Evolutionary conservation across 1,140 invertebrate species (phyloP).

Genomic region (Hyphantria cunea): DNA sequence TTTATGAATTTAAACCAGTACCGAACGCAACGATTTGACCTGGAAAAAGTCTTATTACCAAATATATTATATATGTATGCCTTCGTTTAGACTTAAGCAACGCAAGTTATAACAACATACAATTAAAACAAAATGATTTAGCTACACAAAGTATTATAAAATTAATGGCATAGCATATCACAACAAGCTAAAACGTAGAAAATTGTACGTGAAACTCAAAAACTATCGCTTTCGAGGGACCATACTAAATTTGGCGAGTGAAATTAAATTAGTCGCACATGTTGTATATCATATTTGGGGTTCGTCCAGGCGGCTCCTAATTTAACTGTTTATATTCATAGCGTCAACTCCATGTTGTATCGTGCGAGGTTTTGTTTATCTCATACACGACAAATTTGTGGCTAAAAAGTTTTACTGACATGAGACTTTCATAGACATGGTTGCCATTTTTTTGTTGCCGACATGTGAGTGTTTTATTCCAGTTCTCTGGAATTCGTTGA

Average conservation of each 20-base stretch:
- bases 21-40: too few relatives aligned
- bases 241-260: conserved; percentile 43
- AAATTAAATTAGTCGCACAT: conserved; percentile 66
- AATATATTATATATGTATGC: too few relatives aligned
- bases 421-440: conserved; percentile 13
- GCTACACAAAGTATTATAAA: neutral
- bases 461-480: conserved; percentile 7
- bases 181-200: neutral
- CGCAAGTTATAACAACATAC: too few relatives aligned
- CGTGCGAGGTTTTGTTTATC: conserved; percentile 61
- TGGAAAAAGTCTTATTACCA: too few relatives aligned
- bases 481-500: too few relatives aligned
- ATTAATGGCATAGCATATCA: neutral
- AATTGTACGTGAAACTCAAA: conserved; percentile 17
- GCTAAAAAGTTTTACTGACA: conserved; percentile 35
- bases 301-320: conserved; percentile 50
- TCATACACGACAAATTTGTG: conserved; percentile 57
- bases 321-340: conserved; percentile 77
- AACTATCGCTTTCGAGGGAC: conserved; percentile 30
- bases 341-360: conserved; percentile 48
- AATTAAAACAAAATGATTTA: too few relatives aligned
- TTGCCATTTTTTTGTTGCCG: conserved; percentile 8
- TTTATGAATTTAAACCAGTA: too few relatives aligned
- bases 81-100: too few relatives aligned
- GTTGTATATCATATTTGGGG: conserved; percentile 61